A percentile compares a stretch with the other conserved stretches of the same genome.
phyloP scores from a whole-genome alignment of 2,888 invertebrate species.

The Thalpophila matura region DNA sequence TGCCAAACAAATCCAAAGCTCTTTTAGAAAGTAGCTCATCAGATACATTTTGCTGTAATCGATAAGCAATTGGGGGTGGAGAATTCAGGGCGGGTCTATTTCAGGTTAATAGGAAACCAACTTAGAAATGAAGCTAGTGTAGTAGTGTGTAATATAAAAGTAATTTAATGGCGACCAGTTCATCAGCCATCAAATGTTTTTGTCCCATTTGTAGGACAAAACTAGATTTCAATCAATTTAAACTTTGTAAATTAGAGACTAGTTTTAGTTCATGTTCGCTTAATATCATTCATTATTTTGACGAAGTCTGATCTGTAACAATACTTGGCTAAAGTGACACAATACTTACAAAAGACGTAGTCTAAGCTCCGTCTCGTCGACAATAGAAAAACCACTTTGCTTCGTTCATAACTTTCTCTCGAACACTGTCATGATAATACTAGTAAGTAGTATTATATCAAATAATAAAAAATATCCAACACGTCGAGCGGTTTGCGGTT shows the following conservation, averaged over 20 bases:
- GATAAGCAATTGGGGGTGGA: conserved; percentile 56
- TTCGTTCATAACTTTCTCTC: conserved; percentile 46
- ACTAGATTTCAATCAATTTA: not conserved
- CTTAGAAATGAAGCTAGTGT: conserved; percentile 17
- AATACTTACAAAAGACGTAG: conserved; percentile 28
- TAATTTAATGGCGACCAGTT: conserved; percentile 10
- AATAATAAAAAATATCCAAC: conserved; percentile 43
- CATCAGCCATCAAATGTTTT: not conserved
- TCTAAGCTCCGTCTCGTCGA: conserved; percentile 9
- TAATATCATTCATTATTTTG: not conserved
- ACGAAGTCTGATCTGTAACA: not conserved
- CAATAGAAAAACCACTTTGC: conserved; percentile 19
- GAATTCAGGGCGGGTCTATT: conserved; percentile 56
- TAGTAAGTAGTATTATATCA: conserved; percentile 20
- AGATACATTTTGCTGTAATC: conserved; percentile 47
- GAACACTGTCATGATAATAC: conserved; percentile 26
- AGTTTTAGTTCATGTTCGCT: not conserved
- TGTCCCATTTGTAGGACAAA: conserved; percentile 1
- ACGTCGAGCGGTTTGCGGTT: conserved; percentile 56
- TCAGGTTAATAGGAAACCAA: conserved; percentile 61
- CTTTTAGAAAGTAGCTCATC: conserved; percentile 36
- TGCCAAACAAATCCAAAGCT: conserved; percentile 6
- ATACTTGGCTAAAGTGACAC: conserved; percentile 10
- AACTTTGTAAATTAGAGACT: not conserved
- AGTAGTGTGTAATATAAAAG: conserved; percentile 8